phyloP scores from a whole-genome alignment of 2,113 vertebrate genomes.

The Piprites chloris region DNA sequence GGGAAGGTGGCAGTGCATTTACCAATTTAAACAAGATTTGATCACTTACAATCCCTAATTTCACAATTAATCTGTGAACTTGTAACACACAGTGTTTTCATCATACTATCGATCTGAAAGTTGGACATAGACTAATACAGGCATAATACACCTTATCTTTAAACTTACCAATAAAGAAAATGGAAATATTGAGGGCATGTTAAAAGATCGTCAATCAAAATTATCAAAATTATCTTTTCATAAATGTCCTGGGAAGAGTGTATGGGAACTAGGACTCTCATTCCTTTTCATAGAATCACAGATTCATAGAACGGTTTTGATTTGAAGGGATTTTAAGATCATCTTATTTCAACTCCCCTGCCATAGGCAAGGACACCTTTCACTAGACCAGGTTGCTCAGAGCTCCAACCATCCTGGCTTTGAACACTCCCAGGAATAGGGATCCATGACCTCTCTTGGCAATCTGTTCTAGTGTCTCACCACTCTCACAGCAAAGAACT shows the following conservation, averaged over 20 bases:
- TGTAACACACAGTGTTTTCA: neutral
- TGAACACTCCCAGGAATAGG: rapidly evolving
- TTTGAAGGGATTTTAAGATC: neutral
- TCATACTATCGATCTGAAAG: neutral
- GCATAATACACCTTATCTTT: neutral
- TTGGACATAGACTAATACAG: neutral
- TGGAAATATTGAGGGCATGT: neutral
- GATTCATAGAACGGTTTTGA: neutral
- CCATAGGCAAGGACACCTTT: neutral
- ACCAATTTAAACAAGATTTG: neutral
- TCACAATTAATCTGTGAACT: neutral
- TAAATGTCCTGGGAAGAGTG: neutral
- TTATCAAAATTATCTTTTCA: neutral
- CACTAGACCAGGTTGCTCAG: neutral
- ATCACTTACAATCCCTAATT: neutral
- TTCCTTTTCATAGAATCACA: neutral
- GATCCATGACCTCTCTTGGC: neutral
- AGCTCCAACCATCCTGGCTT: neutral
- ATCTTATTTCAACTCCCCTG: neutral
- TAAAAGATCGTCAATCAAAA: neutral
- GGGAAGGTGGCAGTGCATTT: neutral
- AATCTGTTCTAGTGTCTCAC: neutral
- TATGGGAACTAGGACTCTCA: neutral
- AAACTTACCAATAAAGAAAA: neutral
- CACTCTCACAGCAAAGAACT: neutral